Evolutionary conservation across 2,888 invertebrate genomes (phyloP), one percentile per base, ranked within the genome.

Genomic region (Eupsilia transversa): DNA sequence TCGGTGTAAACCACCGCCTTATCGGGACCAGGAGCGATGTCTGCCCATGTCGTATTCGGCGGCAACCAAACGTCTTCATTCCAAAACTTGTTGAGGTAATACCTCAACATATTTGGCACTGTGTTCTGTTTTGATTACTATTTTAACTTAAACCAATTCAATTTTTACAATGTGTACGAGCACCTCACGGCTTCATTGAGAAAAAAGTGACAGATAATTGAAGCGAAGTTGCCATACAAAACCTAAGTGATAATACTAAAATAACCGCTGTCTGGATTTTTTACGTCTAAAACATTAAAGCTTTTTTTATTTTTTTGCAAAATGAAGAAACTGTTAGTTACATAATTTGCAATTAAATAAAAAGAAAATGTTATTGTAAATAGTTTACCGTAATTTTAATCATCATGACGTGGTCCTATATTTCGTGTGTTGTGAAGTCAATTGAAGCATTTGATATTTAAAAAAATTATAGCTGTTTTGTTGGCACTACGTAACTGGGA

Each of bases 11-110:
- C 97, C 82, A 98, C 97, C 87, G 97, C 97, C 92, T 98, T 97
- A 88, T 97, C 97, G 74, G 97, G 96, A 78, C 97, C 97, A 70
- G 98, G 98, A 88, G 98, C 97, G 79, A 99, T 97, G 92, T 99
- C 98, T 80, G 97, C 97, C 99, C 99, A 99, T 89, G 98, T 98
- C 85, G 97, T 97, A 94, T 99, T 99, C 82, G 98, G 98, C 87
- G 99, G 99, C 90, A 99, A 97, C 99, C 99, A 99, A 92, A 99
- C 97, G 91, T 97, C 95, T 92, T 98, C 98, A 92, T 97, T 98
- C 99, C 98, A 99, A 93, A 98, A 98, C 79, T 91, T 91, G 83
- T 96, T 94, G 84, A 97, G 91, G 76, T 96, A 85, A 86, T 91
- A 91, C 84, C 94, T 94, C 91, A 97, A 89, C 96, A 96, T 95